Base-by-base conservation (phyloP, 2,797 vertebrate genomes). In the Gallirallus australis region DNA sequence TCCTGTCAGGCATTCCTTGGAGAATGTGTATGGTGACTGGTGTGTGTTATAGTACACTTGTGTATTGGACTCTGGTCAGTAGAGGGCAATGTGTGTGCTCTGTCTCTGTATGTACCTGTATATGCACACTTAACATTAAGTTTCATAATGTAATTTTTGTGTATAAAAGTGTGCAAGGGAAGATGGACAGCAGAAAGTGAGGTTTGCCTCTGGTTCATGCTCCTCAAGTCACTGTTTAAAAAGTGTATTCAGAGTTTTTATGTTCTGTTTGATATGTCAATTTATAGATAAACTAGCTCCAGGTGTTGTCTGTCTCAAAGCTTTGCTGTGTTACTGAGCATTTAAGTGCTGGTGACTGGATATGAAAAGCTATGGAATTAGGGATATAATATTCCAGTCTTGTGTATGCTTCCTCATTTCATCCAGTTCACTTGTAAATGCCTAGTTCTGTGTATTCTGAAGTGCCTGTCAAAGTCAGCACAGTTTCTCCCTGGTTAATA, bases 31-130 rank as follows among this genome's bases (percentile, higher is more conserved):
- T 2, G 6, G 42, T 20, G 48, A 57, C 33, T 13, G 5, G 12
- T 33, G 19, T 47, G 3, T 79, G 8, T 12, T 77, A 18, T 33
- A 68, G 63, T 18, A 17, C 15, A 16, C 66, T 48, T 42, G 18
- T 25, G 12, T 42, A 4, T 3, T 33, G 42, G 54, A 8, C 60
- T 93, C 56, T 61, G 71, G 48, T 84, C 93, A 93, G 90, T 50
- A 96, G 94, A 92, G 92, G 91, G 91, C 95, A 94, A 35, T 83
- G 31, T 82, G 47, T 81, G 47, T 10, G 3, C 77, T 92, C 10
- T 45, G 4, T 35, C 19, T 60, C 25, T 57, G 15, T 37, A 4
- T 27, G 9, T 50, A 12, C 9, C 17, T 21, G 5, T 28, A 10
- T 20, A 53, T 1, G 20, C 12, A 37, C 20, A 18, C 19, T 66